These are phyloP conservation scores for Drosophila triauraria DNA, from an alignment of 1,140 invertebrate species.

Conservation along the genomic window DNA sequence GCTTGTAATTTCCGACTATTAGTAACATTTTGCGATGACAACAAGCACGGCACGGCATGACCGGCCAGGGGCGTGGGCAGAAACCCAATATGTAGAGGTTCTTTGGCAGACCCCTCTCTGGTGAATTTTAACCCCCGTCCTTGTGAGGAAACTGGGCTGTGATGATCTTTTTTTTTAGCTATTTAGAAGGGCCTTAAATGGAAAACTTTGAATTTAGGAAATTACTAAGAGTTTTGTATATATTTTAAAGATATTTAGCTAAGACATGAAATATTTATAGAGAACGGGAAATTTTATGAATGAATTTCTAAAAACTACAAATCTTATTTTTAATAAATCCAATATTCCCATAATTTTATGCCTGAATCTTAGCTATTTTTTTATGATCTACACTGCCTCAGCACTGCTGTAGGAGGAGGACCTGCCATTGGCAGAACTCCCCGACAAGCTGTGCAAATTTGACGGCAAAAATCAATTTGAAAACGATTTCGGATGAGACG, in stretches of 20 bases:
- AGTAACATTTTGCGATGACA: constrained; percentile 80
- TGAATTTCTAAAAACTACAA: too few relatives aligned
- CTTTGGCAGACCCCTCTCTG: constrained; percentile 11
- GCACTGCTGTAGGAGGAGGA: constrained; percentile 7
- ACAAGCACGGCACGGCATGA: constrained; percentile 65
- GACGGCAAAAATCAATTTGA: constrained; percentile 81
- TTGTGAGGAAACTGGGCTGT: constrained; percentile 4
- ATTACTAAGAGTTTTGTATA: too few relatives aligned
- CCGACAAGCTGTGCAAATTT: constrained; percentile 74
- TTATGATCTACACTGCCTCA: background rate
- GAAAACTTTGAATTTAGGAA: background rate
- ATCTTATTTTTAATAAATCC: too few relatives aligned
- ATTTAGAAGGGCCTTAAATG: too few relatives aligned
- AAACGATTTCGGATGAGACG: constrained; percentile 77
- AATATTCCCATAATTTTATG: background rate
- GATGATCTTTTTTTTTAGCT: background rate
- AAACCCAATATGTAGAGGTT: constrained; percentile 1
- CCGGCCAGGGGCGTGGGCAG: constrained; percentile 27
- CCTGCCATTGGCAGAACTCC: constrained; percentile 42
- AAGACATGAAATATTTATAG: too few relatives aligned
- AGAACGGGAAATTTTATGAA: too few relatives aligned
- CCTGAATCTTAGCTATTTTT: background rate
- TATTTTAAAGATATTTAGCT: too few relatives aligned
- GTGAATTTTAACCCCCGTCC: constrained; percentile 2
- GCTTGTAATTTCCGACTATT: constrained; percentile 81